A percentile compares a stretch with the other conserved stretches of the same genome.
phyloP scores from a whole-genome alignment of 2,888 invertebrate species.

The Darwinula stevensoni region DNA sequence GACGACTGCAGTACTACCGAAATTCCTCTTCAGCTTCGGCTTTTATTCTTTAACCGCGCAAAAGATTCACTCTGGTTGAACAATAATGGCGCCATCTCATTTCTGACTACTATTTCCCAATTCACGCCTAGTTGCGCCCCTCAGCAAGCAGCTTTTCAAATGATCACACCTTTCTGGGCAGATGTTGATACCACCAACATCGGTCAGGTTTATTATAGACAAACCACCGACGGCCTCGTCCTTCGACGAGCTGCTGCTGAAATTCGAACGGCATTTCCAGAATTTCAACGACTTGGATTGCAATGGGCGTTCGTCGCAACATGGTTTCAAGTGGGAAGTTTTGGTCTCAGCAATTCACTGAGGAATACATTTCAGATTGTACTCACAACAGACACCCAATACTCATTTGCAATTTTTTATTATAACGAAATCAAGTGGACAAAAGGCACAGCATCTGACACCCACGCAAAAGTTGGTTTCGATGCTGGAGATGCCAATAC shows the following conservation, averaged over 20 bases:
- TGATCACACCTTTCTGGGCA: neutral
- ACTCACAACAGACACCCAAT: neutral
- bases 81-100: slow-evolving; percentile 1
- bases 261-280: neutral
- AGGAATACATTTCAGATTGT: slow-evolving; percentile 1
- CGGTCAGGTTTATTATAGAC: neutral
- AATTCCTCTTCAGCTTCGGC: neutral
- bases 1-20: neutral
- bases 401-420: neutral
- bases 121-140: neutral
- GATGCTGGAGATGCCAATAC: neutral
- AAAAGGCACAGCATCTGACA: neutral
- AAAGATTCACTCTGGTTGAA: neutral
- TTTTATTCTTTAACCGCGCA: neutral
- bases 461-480: neutral
- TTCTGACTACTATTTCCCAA: neutral
- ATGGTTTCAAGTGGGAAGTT: neutral
- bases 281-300: neutral
- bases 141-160: neutral
- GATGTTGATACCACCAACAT: neutral
- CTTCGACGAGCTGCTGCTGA: neutral
- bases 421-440: neutral
- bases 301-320: neutral
- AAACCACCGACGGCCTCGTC: neutral
- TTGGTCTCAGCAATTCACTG: neutral